Conservation (phyloP, 2,113 vertebrate genomes). For the Bujurquina vittata region DNA sequence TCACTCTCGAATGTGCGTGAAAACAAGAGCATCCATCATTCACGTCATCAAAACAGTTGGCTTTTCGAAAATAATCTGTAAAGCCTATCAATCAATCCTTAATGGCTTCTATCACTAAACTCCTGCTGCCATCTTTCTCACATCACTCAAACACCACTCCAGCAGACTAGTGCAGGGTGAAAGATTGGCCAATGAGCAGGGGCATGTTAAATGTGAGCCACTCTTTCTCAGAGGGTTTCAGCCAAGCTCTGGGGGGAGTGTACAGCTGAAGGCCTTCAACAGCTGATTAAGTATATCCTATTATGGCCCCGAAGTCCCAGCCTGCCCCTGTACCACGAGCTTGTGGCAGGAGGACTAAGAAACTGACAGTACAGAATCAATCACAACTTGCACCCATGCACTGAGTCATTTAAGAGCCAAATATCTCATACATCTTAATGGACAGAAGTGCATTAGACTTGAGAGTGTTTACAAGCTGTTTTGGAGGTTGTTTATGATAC, state of each 20-base stretch:
- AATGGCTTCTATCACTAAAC: conserved; percentile 55
- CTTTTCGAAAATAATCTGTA: conserved; percentile 66
- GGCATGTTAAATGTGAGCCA: conserved; percentile 57
- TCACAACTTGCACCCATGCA: conserved; percentile 43
- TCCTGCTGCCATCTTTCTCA: conserved; percentile 35
- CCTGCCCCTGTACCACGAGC: conserved; percentile 12
- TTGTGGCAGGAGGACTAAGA: conserved; percentile 25
- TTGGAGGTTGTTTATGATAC: background rate
- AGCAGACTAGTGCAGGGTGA: conserved; percentile 40
- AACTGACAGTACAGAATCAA: conserved; percentile 47
- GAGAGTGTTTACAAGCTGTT: conserved; percentile 19
- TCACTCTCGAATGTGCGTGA: conserved; percentile 27
- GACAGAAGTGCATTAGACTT: conserved; percentile 25
- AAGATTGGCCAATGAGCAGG: conserved; percentile 46
- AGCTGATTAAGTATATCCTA: conserved; percentile 65
- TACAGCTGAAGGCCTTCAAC: conserved; percentile 54
- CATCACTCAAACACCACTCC: conserved; percentile 44
- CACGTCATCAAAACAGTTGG: conserved; percentile 59
- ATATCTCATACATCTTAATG: conserved; percentile 32
- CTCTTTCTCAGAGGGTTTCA: conserved; percentile 44
- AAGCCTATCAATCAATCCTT: conserved; percentile 61
- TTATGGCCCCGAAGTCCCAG: conserved; percentile 40
- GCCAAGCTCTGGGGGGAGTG: conserved; percentile 24
- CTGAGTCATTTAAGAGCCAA: conserved; percentile 37
- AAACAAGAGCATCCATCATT: conserved; percentile 65